These are phyloP conservation scores for Gymnocheta viridis DNA, from an alignment of 2,888 invertebrate species.

Conservation along the genomic window DNA sequence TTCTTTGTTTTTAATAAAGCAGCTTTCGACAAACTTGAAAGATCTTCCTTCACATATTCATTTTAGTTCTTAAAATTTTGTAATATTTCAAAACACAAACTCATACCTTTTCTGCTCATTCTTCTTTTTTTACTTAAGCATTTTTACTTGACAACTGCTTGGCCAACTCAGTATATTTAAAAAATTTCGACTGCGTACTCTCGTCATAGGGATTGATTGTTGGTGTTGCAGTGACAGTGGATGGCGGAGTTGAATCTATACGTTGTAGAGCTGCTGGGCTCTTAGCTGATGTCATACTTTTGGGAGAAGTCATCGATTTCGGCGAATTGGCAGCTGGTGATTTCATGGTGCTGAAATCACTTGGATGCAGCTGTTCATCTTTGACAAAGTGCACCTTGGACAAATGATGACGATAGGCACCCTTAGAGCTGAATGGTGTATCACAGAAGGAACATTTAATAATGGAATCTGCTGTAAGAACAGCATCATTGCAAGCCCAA, in stretches of 20 bases:
- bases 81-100: not conserved
- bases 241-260: constrained; percentile 67
- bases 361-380: constrained; percentile 85
- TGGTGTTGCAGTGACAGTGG: constrained; percentile 70
- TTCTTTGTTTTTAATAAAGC: constrained; percentile 3
- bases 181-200: constrained; percentile 97
- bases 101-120: constrained; percentile 12
- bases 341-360: constrained; percentile 78
- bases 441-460: constrained; percentile 98
- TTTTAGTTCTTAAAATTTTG: not conserved
- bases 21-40: no score
- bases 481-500: constrained; percentile 97
- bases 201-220: constrained; percentile 89
- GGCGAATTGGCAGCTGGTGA: constrained; percentile 74
- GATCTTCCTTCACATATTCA: no score
- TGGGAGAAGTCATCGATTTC: constrained; percentile 75
- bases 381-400: constrained; percentile 98
- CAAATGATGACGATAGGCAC: constrained; percentile 97
- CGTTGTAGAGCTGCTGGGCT: constrained; percentile 73
- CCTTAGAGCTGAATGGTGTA: constrained; percentile 97
- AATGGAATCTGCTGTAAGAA: constrained; percentile 91
- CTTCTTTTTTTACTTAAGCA: constrained; percentile 85
- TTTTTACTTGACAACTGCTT: constrained; percentile 99
- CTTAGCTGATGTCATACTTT: constrained; percentile 71
- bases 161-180: constrained; percentile 98